Evolutionary conservation across 2,888 invertebrate genomes (phyloP).

Genomic region (Malthinus flaveolus): DNA sequence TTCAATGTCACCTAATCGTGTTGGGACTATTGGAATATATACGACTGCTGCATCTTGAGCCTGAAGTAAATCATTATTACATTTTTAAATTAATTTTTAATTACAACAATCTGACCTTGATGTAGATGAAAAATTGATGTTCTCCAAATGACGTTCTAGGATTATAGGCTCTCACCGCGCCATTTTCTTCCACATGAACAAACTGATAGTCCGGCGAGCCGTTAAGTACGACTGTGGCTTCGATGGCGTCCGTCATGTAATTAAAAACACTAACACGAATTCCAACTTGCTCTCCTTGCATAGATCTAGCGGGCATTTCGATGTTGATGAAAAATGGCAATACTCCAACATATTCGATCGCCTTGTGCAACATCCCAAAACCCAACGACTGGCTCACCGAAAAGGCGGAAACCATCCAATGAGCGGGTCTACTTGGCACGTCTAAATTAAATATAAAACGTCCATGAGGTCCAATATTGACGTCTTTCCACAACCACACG

Average conservation of each 20-base stretch:
- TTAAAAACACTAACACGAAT: constrained; percentile 92
- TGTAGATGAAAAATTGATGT: constrained; percentile 92
- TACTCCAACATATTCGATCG: constrained; percentile 85
- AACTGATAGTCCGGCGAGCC: constrained; percentile 87
- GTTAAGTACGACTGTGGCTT: constrained; percentile 84
- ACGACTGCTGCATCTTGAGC: constrained; percentile 82
- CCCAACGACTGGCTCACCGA: constrained; percentile 86
- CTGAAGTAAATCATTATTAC: constrained; percentile 30
- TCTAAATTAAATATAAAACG: constrained; percentile 83
- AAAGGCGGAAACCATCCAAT: constrained; percentile 93
- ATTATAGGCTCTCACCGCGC: constrained; percentile 84
- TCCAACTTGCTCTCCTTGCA: constrained; percentile 93
- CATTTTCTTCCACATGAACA: constrained; percentile 87
- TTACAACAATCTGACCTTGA: constrained; percentile 49
- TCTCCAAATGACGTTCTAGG: constrained; percentile 91
- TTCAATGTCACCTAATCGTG: constrained; percentile 72
- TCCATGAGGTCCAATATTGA: constrained; percentile 90
- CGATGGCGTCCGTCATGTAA: constrained; percentile 83
- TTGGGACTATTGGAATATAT: constrained; percentile 88
- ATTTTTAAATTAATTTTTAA: background rate
- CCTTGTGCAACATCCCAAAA: constrained; percentile 81
- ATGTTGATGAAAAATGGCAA: constrained; percentile 94
- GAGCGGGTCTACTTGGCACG: constrained; percentile 82
- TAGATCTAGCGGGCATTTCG: constrained; percentile 82
- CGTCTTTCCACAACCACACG: constrained; percentile 94